A percentile compares a stretch with the other conserved stretches of the same genome.
Conservation (phyloP, 2,797 vertebrate genomes). For the Hippopotamyrus pictus region DNA sequence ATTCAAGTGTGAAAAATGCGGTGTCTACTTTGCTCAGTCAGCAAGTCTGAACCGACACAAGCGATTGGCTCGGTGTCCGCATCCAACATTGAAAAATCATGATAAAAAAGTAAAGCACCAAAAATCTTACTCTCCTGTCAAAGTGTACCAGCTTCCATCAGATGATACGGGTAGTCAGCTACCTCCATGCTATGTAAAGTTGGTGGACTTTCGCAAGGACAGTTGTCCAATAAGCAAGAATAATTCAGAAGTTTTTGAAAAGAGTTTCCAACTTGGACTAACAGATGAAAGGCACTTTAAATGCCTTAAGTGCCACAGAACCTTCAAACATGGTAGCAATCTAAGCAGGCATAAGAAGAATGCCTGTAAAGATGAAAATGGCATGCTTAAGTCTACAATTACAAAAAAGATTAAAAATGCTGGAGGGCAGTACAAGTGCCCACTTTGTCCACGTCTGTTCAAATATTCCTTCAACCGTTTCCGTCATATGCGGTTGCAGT, state of each 20-base stretch:
- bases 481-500: conserved; percentile 59
- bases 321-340: conserved; percentile 34
- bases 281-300: conserved; percentile 32
- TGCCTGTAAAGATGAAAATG: conserved; percentile 17
- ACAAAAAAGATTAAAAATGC: not conserved
- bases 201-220: conserved; percentile 53
- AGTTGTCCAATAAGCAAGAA: conserved; percentile 23
- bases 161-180: conserved; percentile 26
- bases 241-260: conserved; percentile 45
- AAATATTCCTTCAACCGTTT: conserved; percentile 59
- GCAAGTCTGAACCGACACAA: conserved; percentile 47
- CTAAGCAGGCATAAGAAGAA: conserved; percentile 28
- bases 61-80: conserved; percentile 44
- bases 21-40: conserved; percentile 54
- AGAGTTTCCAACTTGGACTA: conserved; percentile 39
- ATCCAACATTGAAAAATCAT: conserved; percentile 3
- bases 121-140: conserved; percentile 3
- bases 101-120: not conserved
- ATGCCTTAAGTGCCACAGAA: conserved; percentile 32
- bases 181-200: conserved; percentile 56
- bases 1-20: conserved; percentile 54
- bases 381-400: not conserved
- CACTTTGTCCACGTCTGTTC: conserved; percentile 59
- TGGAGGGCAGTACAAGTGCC: conserved; percentile 54
- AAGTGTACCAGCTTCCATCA: not conserved